phyloP scores from a whole-genome alignment of 2,888 invertebrate species.

The Drosophila lacicola region DNA sequence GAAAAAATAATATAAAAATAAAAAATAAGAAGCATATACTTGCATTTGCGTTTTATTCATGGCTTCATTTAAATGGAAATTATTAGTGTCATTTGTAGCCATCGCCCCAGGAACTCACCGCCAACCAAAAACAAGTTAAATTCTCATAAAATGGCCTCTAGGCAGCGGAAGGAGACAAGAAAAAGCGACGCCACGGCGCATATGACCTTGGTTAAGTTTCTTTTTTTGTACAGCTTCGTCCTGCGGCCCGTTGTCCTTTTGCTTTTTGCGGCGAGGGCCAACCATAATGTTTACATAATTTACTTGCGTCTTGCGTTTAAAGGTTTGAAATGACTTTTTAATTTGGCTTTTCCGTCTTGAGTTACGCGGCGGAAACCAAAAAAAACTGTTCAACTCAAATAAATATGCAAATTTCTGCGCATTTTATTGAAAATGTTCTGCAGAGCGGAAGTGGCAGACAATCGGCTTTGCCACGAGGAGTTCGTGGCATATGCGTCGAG shows the following conservation, averaged over 20 bases:
- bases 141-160: constrained; percentile 70
- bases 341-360: constrained; percentile 77
- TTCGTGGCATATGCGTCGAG: constrained; percentile 36
- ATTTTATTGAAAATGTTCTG: constrained; percentile 72
- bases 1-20: constrained; percentile 8
- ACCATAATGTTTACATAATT: constrained; percentile 80
- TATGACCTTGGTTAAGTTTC: constrained; percentile 66
- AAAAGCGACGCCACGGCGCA: constrained; percentile 34
- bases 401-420: constrained; percentile 73
- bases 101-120: constrained; percentile 30
- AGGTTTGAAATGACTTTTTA: constrained; percentile 81
- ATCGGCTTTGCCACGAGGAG: constrained; percentile 6
- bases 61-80: constrained; percentile 76
- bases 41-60: constrained; percentile 70
- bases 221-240: constrained; percentile 23
- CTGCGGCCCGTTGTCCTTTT: constrained; percentile 33
- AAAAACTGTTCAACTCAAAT: constrained; percentile 58
- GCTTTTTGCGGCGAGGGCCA: constrained; percentile 41
- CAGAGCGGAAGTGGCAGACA: constrained; percentile 40
- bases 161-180: constrained; percentile 1
- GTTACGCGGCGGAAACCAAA: constrained; percentile 52
- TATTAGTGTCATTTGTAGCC: constrained; percentile 77
- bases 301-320: constrained; percentile 74
- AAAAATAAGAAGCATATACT: constrained; percentile 42
- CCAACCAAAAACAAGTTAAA: constrained; percentile 40